Base-by-base conservation (phyloP, 2,113 vertebrate species). In the Lamprologus tigripictilis region DNA sequence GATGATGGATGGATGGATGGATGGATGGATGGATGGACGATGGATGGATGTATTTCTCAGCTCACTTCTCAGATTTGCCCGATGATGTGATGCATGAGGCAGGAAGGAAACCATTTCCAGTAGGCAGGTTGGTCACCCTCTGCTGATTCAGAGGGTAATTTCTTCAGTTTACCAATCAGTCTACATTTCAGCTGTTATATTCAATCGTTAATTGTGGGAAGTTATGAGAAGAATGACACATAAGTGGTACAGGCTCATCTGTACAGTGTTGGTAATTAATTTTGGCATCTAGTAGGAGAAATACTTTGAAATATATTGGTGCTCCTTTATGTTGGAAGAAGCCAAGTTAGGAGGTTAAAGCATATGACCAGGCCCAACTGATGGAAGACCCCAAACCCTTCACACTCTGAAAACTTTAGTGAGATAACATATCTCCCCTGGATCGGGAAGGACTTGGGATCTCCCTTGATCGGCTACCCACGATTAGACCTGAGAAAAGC, bases 51-150 rank as follows among this genome's bases (percentile, higher is more conserved):
- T 0, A 9, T 33, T 61, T 61, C 16, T 0, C 17, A 35, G 31
- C 31, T 11, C 9, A 63, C 6, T 7, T 35, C 6, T 63, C 58
- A 35, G 16, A 35, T 66, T 35, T 35, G 1, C 58, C 31, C 1
- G 9, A 63, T 63, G 16, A 63, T 63, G 58, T 11, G 31, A 35
- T 4, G 0, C 0, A 3, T 37, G 61, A 35, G 6, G 31, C 31
- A 12, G 31, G 31, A 66, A 66, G 33, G 61, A 66, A 66, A 66
- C 17, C 61, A n/a, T n/a, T 19, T 66, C 33, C 17, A n/a, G 31
- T 5, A n/a, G 31, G 31, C 23, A 57, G 54, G 54, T 57, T 12
- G 7, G 23, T 57, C 1, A 57, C 23, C 7, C 54, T 26, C 12
- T 57, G 23, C 54, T n/a, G 19, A 35, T n/a, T 7, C 10, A 37